Percentiles rank a stretch among this genome's conserved stretches.
These are phyloP conservation scores for Chauna torquata DNA, from an alignment of 2,113 vertebrate species.

Conservation along the genomic window DNA sequence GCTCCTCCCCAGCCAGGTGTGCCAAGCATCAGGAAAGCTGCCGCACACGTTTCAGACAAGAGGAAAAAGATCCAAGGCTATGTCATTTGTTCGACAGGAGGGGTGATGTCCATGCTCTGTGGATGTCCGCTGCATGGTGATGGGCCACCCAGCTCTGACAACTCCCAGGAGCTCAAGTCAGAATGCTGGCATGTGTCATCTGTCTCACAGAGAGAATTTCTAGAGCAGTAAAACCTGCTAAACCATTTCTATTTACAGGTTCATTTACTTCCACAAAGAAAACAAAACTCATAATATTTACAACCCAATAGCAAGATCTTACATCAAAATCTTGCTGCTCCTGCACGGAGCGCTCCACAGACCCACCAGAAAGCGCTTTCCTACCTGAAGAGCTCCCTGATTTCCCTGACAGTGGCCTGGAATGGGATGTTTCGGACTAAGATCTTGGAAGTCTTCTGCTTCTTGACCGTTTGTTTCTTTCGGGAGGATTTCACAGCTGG, in stretches of 20 bases:
- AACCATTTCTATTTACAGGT: not conserved
- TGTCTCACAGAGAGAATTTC: not conserved
- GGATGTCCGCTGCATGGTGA: not conserved
- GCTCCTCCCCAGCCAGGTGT: not conserved
- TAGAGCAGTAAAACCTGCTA: not conserved
- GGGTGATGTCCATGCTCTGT: not conserved
- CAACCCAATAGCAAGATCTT: accelerated
- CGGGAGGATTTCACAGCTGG: slow-evolving; percentile 63
- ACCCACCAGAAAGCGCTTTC: accelerated
- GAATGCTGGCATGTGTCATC: accelerated
- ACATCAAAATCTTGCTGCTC: not conserved
- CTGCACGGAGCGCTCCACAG: accelerated
- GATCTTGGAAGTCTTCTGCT: slow-evolving; percentile 93
- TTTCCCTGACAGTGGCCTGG: slow-evolving; percentile 87
- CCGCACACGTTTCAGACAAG: not conserved
- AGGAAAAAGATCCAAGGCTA: not conserved
- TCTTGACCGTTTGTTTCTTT: slow-evolving; percentile 85
- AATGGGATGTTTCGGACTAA: slow-evolving; percentile 95
- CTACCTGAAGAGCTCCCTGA: slow-evolving; percentile 95
- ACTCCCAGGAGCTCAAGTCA: not conserved
- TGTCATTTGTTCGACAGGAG: accelerated
- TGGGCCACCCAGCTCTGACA: not conserved
- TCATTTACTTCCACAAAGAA: not conserved
- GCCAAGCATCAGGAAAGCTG: not conserved
- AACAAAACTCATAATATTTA: not conserved